Conservation (phyloP, 2,888 invertebrate species). For the Tetrapedia diversipes region DNA sequence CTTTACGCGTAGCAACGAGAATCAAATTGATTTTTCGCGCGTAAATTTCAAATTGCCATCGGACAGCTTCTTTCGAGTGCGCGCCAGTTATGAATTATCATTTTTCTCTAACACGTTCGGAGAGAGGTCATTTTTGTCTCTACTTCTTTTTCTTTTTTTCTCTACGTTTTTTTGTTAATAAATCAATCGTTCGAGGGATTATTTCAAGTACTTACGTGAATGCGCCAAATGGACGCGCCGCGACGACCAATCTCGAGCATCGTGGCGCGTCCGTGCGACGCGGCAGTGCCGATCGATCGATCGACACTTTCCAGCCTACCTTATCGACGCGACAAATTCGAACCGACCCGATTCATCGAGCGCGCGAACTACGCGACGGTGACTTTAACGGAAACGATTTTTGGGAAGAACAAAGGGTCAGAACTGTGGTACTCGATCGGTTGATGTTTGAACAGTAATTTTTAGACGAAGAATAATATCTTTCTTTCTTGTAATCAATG, state of each 20-base stretch:
- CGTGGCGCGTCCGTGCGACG: conserved; percentile 46
- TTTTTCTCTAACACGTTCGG: conserved; percentile 63
- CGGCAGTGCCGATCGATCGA: conserved; percentile 49
- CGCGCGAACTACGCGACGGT: neutral
- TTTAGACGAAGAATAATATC: neutral
- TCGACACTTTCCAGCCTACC: conserved; percentile 64
- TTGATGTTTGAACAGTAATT: neutral
- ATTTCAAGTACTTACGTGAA: conserved; percentile 67
- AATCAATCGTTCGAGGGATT: conserved; percentile 54
- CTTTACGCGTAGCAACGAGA: too few species aligned
- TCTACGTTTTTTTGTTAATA: conserved; percentile 51
- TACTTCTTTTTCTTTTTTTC: conserved; percentile 25
- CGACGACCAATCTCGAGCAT: conserved; percentile 61
- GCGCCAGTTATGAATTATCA: conserved; percentile 49
- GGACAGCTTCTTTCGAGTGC: conserved; percentile 65
- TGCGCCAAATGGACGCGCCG: conserved; percentile 48
- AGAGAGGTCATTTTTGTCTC: conserved; percentile 37
- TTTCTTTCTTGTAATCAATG: too few species aligned
- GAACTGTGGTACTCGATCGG: conserved; percentile 44
- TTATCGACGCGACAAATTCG: conserved; percentile 59
- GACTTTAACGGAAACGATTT: conserved; percentile 5
- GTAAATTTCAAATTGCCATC: too few species aligned
- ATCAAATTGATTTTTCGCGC: too few species aligned
- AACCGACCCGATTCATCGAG: conserved; percentile 37
- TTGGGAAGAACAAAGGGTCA: conserved; percentile 3